phyloP scores from a whole-genome alignment of 2,113 vertebrate species.

The Myrmecophaga tridactyla region DNA sequence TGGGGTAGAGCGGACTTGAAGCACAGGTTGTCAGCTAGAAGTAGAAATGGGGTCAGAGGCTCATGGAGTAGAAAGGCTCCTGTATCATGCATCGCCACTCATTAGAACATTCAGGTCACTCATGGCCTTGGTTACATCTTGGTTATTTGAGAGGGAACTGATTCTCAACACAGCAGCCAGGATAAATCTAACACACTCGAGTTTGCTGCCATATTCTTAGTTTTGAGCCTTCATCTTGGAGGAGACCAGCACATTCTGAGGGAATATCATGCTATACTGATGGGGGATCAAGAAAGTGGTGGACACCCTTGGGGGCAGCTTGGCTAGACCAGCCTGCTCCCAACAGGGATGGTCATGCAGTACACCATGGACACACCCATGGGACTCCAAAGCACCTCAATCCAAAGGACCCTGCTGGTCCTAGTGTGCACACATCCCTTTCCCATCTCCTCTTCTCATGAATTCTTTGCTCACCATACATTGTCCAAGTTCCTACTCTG shows the following conservation, averaged over 20 bases:
- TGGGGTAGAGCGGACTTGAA: neutral
- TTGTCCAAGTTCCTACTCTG: neutral
- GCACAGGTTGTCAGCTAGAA: neutral
- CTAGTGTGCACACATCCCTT: neutral
- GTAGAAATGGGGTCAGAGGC: neutral
- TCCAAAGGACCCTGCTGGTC: neutral
- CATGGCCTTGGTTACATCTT: neutral
- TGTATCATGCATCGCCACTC: neutral
- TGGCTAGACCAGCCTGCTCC: neutral
- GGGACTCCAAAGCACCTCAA: neutral
- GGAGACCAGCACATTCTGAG: neutral
- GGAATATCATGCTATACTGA: neutral
- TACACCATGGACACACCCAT: neutral
- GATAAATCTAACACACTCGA: neutral
- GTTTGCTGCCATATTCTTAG: neutral
- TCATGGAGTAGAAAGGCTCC: neutral
- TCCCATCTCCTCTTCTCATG: neutral
- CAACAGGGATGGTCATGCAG: neutral
- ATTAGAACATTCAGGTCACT: neutral
- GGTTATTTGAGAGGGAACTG: neutral
- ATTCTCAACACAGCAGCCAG: neutral
- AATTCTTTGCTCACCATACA: neutral
- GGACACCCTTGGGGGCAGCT: neutral
- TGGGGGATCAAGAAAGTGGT: neutral
- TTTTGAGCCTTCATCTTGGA: neutral